These are phyloP conservation scores for Spodoptera litura DNA, from an alignment of 1,140 invertebrate species.

Conservation along the genomic window DNA sequence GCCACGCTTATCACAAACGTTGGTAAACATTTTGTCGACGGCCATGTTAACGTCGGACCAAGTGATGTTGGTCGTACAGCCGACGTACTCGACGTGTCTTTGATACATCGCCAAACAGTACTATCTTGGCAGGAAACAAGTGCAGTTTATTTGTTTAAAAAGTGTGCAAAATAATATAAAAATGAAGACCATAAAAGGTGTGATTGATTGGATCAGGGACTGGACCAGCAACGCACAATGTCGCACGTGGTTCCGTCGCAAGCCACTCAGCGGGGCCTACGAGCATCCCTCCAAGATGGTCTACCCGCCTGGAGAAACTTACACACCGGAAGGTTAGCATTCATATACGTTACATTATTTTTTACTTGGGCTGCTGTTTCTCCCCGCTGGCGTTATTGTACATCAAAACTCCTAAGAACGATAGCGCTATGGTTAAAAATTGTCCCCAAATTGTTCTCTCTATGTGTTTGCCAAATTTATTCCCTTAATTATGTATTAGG, in stretches of 20 bases:
- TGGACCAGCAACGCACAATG: constrained; percentile 96
- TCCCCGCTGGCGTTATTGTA: no score
- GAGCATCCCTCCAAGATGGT: constrained; percentile 97
- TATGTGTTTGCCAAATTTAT: no score
- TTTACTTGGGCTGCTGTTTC: no score
- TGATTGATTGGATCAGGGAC: constrained; percentile 86
- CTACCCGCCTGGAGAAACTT: constrained; percentile 94
- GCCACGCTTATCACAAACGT: constrained; percentile 9
- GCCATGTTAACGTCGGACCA: constrained; percentile 1
- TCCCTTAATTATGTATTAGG: no score
- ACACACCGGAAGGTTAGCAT: constrained; percentile 89
- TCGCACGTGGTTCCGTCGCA: constrained; percentile 93
- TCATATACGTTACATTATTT: background rate
- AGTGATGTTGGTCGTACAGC: background rate
- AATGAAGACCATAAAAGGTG: constrained; percentile 29
- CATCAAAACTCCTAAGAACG: no score
- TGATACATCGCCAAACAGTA: constrained; percentile 14
- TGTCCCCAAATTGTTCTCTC: no score
- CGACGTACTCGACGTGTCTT: constrained; percentile 27
- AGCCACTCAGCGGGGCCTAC: constrained; percentile 93
- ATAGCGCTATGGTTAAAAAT: no score
- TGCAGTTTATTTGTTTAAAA: background rate
- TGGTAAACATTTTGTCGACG: constrained; percentile 20
- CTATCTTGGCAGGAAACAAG: constrained; percentile 3
- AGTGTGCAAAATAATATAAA: background rate